phyloP scores from a whole-genome alignment of 2,888 invertebrate species.

The Chouioia cunea region DNA sequence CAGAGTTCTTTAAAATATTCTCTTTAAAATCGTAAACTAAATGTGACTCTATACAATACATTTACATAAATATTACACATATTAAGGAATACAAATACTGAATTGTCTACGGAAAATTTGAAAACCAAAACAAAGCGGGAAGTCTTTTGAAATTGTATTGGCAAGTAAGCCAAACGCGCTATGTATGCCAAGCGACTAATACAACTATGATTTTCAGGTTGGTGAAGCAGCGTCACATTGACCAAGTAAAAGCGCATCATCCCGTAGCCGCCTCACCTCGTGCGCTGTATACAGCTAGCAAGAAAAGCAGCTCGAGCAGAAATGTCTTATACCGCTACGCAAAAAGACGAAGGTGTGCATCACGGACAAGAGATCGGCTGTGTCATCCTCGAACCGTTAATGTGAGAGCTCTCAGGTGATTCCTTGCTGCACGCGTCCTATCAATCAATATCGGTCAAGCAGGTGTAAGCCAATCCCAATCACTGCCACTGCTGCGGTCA shows the following conservation, averaged over 20 bases:
- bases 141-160: no score
- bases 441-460: constrained; percentile 65
- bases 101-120: background rate
- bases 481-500: constrained; percentile 51
- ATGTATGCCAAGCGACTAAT: background rate
- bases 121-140: no score
- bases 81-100: no score
- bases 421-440: constrained; percentile 53
- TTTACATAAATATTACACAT: no score
- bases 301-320: constrained; percentile 47
- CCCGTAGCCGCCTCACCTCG: no score
- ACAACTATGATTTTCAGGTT: constrained; percentile 36
- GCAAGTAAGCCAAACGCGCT: background rate
- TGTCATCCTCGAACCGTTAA: constrained; percentile 68
- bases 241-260: constrained; percentile 61
- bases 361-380: constrained; percentile 58
- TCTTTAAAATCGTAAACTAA: no score
- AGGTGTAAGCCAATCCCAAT: constrained; percentile 65
- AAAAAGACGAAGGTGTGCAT: constrained; percentile 6
- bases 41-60: no score
- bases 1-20: no score
- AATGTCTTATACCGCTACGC: constrained; percentile 59
- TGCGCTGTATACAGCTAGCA: background rate
- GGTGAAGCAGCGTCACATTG: constrained; percentile 49
- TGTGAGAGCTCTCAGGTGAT: constrained; percentile 54